phyloP scores from a whole-genome alignment of 2,888 invertebrate genomes.

The Eupithecia dodoneata region DNA sequence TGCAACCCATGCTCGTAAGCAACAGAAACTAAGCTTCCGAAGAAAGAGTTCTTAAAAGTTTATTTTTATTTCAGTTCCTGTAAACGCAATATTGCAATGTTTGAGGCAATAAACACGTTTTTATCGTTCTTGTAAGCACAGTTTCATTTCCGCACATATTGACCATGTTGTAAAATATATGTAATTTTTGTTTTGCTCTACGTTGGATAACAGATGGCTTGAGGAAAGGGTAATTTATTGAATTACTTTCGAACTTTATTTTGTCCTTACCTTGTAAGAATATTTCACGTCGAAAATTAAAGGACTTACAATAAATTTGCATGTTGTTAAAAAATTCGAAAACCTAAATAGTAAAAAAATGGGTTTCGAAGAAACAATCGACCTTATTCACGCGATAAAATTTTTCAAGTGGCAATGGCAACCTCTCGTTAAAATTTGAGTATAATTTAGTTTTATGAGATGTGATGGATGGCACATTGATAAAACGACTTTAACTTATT shows the following conservation, averaged over 20 bases:
- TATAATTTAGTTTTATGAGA: no score
- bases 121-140: slow-evolving; percentile 39
- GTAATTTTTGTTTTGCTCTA: slow-evolving; percentile 74
- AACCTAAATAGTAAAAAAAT: no score
- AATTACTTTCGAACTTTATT: slow-evolving; percentile 17
- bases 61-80: neutral
- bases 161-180: slow-evolving; percentile 46
- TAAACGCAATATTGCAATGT: slow-evolving; percentile 5
- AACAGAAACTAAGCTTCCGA: neutral
- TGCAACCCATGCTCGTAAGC: neutral
- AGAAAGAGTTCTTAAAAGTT: neutral
- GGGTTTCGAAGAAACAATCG: no score
- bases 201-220: slow-evolving; percentile 81
- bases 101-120: slow-evolving; percentile 34
- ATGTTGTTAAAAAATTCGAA: no score
- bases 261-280: neutral
- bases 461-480: no score
- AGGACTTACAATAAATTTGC: neutral
- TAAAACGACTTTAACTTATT: no score
- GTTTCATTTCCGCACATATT: slow-evolving; percentile 45
- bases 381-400: no score
- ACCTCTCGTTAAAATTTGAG: no score
- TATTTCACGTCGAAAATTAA: neutral
- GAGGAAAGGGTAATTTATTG: slow-evolving; percentile 70
- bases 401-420: no score